phyloP scores from a whole-genome alignment of 2,797 vertebrate genomes.

The Chelon auratus region DNA sequence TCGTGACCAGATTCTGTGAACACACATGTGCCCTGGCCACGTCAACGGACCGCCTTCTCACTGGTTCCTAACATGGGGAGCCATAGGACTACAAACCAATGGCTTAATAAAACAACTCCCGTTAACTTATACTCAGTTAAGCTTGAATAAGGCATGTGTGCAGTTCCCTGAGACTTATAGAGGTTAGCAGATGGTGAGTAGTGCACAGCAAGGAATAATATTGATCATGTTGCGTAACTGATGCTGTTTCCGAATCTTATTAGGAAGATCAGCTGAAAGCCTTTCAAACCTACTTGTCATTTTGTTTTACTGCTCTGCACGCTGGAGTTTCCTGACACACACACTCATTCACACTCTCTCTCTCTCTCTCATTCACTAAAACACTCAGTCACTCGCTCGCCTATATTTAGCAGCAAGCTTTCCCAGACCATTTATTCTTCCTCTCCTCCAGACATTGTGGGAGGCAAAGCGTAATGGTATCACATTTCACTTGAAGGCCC shows the following conservation, averaged over 20 bases:
- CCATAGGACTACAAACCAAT: neutral
- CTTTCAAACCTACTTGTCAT: neutral
- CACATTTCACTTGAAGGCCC: constrained; percentile 64
- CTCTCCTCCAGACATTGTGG: constrained; percentile 47
- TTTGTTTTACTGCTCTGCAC: constrained; percentile 13
- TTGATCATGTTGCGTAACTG: neutral
- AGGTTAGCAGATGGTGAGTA: constrained; percentile 1
- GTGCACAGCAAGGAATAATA: neutral
- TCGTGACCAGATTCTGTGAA: too few species aligned
- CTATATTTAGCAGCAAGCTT: constrained; percentile 46
- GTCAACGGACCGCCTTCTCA: too few species aligned
- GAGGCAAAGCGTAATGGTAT: constrained; percentile 56
- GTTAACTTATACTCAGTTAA: neutral
- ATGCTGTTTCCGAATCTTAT: neutral
- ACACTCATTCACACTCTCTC: constrained; percentile 16
- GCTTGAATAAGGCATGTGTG: neutral
- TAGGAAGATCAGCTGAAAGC: neutral
- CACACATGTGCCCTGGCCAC: too few species aligned
- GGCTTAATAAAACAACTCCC: constrained; percentile 16
- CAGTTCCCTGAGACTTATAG: neutral
- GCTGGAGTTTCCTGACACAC: neutral
- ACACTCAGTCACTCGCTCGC: constrained; percentile 17
- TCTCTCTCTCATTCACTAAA: constrained; percentile 11
- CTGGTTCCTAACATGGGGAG: too few species aligned
- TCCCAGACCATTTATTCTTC: constrained; percentile 47